Percentiles rank a stretch among this genome's conserved stretches.
Evolutionary conservation across 2,888 invertebrate genomes (phyloP).

Genomic region (Spodoptera littoralis): DNA sequence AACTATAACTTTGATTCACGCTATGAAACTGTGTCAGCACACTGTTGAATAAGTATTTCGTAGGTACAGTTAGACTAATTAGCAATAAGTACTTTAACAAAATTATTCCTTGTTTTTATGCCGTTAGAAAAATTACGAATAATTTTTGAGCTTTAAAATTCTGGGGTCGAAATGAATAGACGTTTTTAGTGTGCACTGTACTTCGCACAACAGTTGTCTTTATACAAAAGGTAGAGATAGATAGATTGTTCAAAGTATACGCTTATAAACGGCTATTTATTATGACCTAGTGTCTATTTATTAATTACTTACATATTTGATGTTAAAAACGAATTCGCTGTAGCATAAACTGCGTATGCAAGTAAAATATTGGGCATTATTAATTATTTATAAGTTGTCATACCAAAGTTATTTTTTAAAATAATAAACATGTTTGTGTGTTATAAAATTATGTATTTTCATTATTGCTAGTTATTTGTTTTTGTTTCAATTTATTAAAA

Average conservation of each 20-base stretch:
- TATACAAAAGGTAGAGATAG: too few relatives aligned
- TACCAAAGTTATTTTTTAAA: conserved; percentile 29
- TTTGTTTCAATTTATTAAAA: conserved; percentile 3
- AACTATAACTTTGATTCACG: conserved; percentile 42
- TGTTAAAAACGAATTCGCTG: conserved; percentile 35
- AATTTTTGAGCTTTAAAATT: conserved; percentile 32
- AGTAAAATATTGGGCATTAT: conserved; percentile 6
- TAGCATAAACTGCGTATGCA: conserved; percentile 27
- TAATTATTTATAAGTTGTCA: conserved; percentile 9
- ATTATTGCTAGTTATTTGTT: neutral
- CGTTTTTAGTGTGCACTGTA: too few relatives aligned
- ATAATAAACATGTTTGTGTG: neutral
- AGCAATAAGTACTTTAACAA: conserved; percentile 13
- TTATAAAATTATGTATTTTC: conserved; percentile 1
- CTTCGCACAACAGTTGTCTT: too few relatives aligned
- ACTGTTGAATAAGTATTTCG: conserved; percentile 21
- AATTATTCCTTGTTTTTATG: conserved; percentile 16
- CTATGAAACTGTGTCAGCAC: conserved; percentile 53
- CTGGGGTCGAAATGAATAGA: neutral
- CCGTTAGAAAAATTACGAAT: conserved; percentile 33
- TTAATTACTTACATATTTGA: conserved; percentile 11
- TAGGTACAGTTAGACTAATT: conserved; percentile 32
- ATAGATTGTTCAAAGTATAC: too few relatives aligned
- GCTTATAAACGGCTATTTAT: too few relatives aligned
- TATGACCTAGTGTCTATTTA: conserved; percentile 11